Percentiles rank a stretch among this genome's conserved stretches.
These are phyloP conservation scores for Tadarida brasiliensis DNA, from an alignment of 2,797 vertebrate species.

Conservation along the genomic window DNA sequence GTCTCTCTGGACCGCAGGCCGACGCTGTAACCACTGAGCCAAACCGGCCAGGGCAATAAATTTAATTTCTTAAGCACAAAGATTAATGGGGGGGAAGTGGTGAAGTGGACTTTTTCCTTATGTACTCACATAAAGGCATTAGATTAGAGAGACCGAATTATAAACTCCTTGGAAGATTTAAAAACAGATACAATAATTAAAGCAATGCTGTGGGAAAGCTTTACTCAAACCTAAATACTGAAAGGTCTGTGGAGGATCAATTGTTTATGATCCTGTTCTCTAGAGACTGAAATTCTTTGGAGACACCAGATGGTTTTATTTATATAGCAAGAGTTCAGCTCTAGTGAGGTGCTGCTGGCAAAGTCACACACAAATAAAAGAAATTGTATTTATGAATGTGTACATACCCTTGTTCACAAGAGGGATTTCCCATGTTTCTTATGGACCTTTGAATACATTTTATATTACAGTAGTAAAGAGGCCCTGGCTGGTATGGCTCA, in stretches of 20 bases:
- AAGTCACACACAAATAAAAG: constrained; percentile 75
- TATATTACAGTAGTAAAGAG: constrained; percentile 5
- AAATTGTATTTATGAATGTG: constrained; percentile 49
- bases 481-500: too few species aligned
- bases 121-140: constrained; percentile 76
- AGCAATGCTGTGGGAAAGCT: constrained; percentile 86
- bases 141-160: constrained; percentile 75
- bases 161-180: constrained; percentile 82
- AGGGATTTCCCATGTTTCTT: constrained; percentile 60
- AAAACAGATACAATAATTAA: constrained; percentile 85
- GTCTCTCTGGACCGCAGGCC: too few species aligned
- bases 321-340: constrained; percentile 85
- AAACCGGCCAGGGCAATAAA: too few species aligned
- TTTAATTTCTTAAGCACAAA: background rate
- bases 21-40: too few species aligned
- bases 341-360: constrained; percentile 81
- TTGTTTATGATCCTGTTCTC: constrained; percentile 86
- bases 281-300: constrained; percentile 86
- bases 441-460: constrained; percentile 30
- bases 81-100: background rate
- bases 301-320: constrained; percentile 88
- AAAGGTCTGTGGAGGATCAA: constrained; percentile 83
- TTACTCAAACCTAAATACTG: constrained; percentile 72
- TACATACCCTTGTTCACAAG: constrained; percentile 14
- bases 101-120: constrained; percentile 56